A percentile compares a stretch with the other conserved stretches of the same genome.
Evolutionary conservation across 2,797 vertebrate genomes (phyloP).

Genomic region (Astyanax mexicanus): DNA sequence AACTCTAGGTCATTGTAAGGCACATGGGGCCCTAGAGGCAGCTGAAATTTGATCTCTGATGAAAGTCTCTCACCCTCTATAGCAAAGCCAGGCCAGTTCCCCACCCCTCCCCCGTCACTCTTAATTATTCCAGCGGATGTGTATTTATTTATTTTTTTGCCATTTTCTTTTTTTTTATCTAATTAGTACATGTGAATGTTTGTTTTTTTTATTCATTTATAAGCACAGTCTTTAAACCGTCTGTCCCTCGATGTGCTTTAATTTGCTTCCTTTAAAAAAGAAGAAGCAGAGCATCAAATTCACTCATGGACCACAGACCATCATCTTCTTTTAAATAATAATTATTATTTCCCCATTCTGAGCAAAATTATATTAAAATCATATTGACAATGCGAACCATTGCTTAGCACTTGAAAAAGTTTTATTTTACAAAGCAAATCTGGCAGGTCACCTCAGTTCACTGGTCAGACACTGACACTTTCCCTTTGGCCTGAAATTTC

Average conservation of each 20-base stretch:
- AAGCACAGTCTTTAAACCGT: too few species aligned
- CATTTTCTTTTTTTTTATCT: background rate
- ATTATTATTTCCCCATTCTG: too few species aligned
- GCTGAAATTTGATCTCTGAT: constrained; percentile 74
- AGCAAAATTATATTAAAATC: background rate
- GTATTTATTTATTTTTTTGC: background rate
- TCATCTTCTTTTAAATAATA: background rate
- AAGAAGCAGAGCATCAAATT: too few species aligned
- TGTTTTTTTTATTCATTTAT: too few species aligned
- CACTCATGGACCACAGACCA: background rate
- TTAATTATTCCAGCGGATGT: constrained; percentile 21
- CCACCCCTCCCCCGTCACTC: constrained; percentile 15
- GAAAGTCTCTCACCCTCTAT: constrained; percentile 49
- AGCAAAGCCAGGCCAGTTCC: background rate
- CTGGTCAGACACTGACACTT: background rate
- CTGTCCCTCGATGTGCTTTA: too few species aligned
- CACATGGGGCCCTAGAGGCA: constrained; percentile 68
- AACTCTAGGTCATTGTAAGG: constrained; percentile 86
- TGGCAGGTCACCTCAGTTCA: background rate
- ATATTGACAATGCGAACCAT: background rate
- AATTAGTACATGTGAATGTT: background rate
- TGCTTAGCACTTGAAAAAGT: background rate
- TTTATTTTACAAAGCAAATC: too few species aligned
- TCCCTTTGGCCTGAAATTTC: background rate
- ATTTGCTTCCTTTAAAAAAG: too few species aligned